Percentiles rank a stretch among this genome's conserved stretches.
Evolutionary conservation across 1,140 invertebrate species (phyloP).

Genomic region (Cydia splendana): DNA sequence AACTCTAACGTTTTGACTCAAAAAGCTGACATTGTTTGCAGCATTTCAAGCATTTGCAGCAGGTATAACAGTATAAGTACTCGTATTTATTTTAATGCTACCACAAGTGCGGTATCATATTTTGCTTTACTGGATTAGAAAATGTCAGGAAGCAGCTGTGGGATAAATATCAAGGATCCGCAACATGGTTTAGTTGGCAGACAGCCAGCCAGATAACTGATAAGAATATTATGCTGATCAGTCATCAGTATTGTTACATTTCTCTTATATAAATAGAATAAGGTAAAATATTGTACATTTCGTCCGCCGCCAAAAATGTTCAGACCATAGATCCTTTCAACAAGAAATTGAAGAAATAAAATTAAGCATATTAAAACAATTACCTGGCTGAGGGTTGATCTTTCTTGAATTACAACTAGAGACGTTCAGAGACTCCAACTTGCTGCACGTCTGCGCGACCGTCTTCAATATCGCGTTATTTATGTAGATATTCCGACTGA

Average conservation of each 20-base stretch:
- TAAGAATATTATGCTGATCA: too few species aligned
- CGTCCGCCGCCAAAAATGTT: background rate
- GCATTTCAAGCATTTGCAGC: too few species aligned
- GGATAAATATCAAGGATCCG: too few species aligned
- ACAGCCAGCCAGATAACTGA: too few species aligned
- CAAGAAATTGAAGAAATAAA: background rate
- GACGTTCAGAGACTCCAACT: slow-evolving; percentile 59
- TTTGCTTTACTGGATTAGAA: too few species aligned
- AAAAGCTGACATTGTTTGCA: too few species aligned
- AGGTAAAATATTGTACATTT: background rate
- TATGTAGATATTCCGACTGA: slow-evolving; percentile 67
- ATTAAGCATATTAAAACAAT: background rate
- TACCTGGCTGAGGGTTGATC: slow-evolving; percentile 50
- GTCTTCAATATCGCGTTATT: slow-evolving; percentile 62
- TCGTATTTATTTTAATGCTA: too few species aligned
- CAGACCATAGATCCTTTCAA: background rate
- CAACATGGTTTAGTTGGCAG: too few species aligned
- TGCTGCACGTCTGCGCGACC: slow-evolving; percentile 53
- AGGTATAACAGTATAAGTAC: background rate
- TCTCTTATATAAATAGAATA: background rate
- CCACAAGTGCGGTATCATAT: too few species aligned
- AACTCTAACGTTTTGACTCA: too few species aligned
- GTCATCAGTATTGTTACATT: too few species aligned
- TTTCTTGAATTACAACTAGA: slow-evolving; percentile 63
- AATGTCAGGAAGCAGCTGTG: too few species aligned